Conservation (phyloP, 2,888 invertebrate genomes). For the Acanthosepion lycidas region DNA sequence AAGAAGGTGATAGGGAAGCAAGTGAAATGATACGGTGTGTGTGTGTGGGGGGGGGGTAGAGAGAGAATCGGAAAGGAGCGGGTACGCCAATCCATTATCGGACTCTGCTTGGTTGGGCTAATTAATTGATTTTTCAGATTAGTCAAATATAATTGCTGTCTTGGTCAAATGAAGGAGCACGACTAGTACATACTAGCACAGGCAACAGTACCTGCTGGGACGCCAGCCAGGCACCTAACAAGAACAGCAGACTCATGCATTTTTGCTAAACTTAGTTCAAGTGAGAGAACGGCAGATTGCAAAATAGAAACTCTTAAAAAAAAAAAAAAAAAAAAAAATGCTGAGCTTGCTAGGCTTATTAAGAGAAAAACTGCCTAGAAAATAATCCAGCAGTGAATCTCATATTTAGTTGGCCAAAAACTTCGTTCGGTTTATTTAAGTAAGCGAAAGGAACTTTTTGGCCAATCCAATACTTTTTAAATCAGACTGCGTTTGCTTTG, state of each 20-base stretch:
- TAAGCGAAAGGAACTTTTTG: no score
- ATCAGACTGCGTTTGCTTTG: no score
- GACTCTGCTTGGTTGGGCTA: constrained; percentile 25
- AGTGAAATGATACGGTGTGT: not conserved
- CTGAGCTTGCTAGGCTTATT: not conserved
- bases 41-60: not conserved
- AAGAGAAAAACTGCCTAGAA: not conserved
- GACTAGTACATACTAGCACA: not conserved
- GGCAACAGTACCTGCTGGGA: not conserved
- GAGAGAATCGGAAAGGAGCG: not conserved
- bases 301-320: no score
- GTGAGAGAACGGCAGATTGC: not conserved
- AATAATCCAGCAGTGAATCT: no score
- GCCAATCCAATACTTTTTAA: no score
- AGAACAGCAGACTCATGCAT: not conserved
- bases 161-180: constrained; percentile 39
- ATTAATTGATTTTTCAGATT: constrained; percentile 43
- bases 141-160: constrained; percentile 11
- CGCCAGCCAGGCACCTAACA: not conserved
- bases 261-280: not conserved
- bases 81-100: constrained; percentile 33
- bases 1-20: not conserved
- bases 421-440: no score
- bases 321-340: not conserved
- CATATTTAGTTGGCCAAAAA: no score